Percentiles rank a stretch among this genome's conserved stretches.
Evolutionary conservation across 2,797 vertebrate species (phyloP).

Genomic region (Pantherophis alleghaniensis): DNA sequence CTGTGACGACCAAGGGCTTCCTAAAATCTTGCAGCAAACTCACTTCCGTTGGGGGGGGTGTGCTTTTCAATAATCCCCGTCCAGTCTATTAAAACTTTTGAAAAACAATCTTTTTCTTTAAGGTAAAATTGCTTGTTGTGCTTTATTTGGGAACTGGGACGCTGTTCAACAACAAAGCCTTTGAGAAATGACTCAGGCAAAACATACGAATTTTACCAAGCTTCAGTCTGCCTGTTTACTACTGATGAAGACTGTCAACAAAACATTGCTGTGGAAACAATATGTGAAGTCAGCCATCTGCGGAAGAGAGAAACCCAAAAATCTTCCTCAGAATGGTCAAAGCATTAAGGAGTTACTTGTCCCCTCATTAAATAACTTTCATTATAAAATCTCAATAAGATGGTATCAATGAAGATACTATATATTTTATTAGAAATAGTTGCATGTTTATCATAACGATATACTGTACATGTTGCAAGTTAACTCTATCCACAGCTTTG

Average conservation of each 20-base stretch:
- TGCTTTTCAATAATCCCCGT: neutral
- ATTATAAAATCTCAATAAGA: neutral
- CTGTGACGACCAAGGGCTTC: neutral
- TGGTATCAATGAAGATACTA: slow-evolving; percentile 17
- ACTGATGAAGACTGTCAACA: neutral
- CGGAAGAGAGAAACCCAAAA: neutral
- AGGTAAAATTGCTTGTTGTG: neutral
- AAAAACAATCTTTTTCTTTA: neutral
- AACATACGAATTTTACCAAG: neutral
- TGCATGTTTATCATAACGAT: slow-evolving; percentile 37
- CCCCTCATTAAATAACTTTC: neutral
- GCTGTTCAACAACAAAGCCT: neutral
- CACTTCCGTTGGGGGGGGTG: neutral
- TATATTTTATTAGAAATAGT: slow-evolving; percentile 3
- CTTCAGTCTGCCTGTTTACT: neutral
- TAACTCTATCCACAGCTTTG: slow-evolving; percentile 24
- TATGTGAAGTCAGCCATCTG: neutral
- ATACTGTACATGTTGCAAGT: neutral
- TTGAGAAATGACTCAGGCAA: neutral
- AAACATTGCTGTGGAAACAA: slow-evolving; percentile 1
- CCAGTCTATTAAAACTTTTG: neutral
- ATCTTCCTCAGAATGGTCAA: neutral
- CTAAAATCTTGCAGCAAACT: neutral
- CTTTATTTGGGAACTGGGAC: neutral
- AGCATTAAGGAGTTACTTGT: neutral